Base-by-base conservation (phyloP, 2,113 vertebrate genomes). In the Circaetus gallicus region DNA sequence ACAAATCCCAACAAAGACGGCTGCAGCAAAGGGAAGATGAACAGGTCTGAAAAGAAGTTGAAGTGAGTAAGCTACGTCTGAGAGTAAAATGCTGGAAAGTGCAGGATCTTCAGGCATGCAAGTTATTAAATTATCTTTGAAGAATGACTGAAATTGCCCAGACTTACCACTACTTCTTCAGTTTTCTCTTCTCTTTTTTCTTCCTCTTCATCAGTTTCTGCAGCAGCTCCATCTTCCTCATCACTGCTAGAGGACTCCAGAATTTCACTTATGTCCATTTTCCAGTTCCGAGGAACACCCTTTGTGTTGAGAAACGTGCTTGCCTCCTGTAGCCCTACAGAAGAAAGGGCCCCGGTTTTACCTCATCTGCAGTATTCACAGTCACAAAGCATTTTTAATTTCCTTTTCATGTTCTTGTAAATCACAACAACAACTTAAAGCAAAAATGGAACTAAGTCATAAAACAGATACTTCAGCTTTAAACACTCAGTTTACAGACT, bases 181-280 rank as follows among this genome's bases (percentile, higher is more conserved):
- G 98, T 98, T 20, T 98, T 98, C 34, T 98, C 98, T 69, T 98
- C 98, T 90, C 90, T 95, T 25, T 98, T 98, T 86, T 97, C 98
- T 31, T 97, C 98, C 26, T 99, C 98, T 61, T 98, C 98, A 72
- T 98, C 98, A n/a, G 98, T 98, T 95, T 98, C 98, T 56, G 98
- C 98, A 59, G 98, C 96, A 21, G 98, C 98, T 34, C 98, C 98
- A 2, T 99, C 99, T 42, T 99, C 99, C 58, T 99, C 99, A 90
- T 99, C 99, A 40, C 99, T 99, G 95, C 99, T 99, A 50, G 99
- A 99, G 5, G 99, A 99, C 94, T 99, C 99, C 63, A 99, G 97
- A 90, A 99, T 99, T 97, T 99, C 99, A 96, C 98, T 99, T 97
- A 99, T 99, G 95, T 99, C 99, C 99, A 99, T 99, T 97, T 99